A percentile compares a stretch with the other conserved stretches of the same genome.
Evolutionary conservation across 35 echinoderm and acorn worm genomes (phyloP).

Genomic region (Anneissia japonica): DNA sequence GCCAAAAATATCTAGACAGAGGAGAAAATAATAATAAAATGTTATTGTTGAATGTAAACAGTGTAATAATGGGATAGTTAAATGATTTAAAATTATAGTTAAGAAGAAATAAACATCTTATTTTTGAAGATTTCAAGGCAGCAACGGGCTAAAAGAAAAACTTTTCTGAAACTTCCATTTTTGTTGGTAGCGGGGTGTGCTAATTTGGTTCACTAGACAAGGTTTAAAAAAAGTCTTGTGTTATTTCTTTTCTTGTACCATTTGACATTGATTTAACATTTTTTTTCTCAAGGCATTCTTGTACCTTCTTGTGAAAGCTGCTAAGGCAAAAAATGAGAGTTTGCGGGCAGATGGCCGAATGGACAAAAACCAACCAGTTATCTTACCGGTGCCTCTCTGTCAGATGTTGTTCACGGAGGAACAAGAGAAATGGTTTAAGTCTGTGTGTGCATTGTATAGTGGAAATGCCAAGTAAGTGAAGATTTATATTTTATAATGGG

Average conservation of each 20-base stretch:
- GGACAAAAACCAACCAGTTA: slow-evolving; percentile 1
- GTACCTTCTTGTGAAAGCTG: slow-evolving; percentile 58
- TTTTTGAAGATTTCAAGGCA: too few species aligned
- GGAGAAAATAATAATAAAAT: too few species aligned
- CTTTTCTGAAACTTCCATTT: neutral
- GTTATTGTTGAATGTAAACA: too few species aligned
- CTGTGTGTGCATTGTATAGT: slow-evolving; percentile 63
- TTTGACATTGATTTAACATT: too few species aligned
- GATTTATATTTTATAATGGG: too few species aligned
- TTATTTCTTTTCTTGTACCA: too few species aligned
- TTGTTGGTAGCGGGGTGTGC: neutral
- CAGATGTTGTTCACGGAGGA: slow-evolving; percentile 47
- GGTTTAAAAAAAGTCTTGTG: too few species aligned
- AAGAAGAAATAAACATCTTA: too few species aligned
- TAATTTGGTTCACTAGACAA: neutral
- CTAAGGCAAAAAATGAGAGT: slow-evolving; percentile 7
- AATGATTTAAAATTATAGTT: too few species aligned
- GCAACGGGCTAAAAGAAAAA: too few species aligned
- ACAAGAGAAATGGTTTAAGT: slow-evolving; percentile 78
- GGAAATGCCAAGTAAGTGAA: slow-evolving; percentile 75
- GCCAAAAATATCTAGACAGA: too few species aligned
- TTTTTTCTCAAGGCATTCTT: slow-evolving; percentile 57
- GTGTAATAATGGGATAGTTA: too few species aligned
- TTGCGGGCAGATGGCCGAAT: slow-evolving; percentile 22
- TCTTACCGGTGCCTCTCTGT: slow-evolving; percentile 22